Percentiles rank a stretch among this genome's conserved stretches.
Conservation (phyloP, 2,113 vertebrate genomes). For the Neomonachus schauinslandi region DNA sequence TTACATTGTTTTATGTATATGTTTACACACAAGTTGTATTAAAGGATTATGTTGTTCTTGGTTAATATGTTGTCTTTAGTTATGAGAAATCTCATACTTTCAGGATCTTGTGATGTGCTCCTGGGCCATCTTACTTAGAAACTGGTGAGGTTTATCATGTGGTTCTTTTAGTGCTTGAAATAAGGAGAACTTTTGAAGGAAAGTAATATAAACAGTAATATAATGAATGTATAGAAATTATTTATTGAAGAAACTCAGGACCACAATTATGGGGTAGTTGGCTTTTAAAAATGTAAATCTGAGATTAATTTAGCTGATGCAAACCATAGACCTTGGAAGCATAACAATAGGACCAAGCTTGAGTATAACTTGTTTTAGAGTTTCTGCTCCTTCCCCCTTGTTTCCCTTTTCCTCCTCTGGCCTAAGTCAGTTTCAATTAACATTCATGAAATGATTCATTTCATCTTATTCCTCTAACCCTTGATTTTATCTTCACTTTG, state of each 20-base stretch:
- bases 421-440: constrained; percentile 8
- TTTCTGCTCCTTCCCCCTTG: not conserved
- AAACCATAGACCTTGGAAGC: not conserved
- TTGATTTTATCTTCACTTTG: constrained; percentile 40
- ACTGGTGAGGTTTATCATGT: not conserved
- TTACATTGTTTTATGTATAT: constrained; percentile 1
- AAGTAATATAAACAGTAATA: not conserved
- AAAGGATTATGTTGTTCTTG: not conserved
- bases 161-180: not conserved
- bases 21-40: constrained; percentile 17
- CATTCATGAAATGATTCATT: constrained; percentile 23
- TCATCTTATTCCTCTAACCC: not conserved
- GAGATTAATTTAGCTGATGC: not conserved
- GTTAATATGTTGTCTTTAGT: constrained; percentile 24
- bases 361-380: not conserved
- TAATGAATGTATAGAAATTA: not conserved
- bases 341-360: not conserved
- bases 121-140: not conserved
- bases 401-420: not conserved
- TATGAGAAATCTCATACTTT: constrained; percentile 3
- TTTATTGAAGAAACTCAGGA: constrained; percentile 36
- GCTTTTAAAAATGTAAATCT: not conserved
- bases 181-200: constrained; percentile 45
- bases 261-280: not conserved
- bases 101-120: not conserved